Conservation (phyloP, 2,113 vertebrate species). For the Panthera leo region DNA sequence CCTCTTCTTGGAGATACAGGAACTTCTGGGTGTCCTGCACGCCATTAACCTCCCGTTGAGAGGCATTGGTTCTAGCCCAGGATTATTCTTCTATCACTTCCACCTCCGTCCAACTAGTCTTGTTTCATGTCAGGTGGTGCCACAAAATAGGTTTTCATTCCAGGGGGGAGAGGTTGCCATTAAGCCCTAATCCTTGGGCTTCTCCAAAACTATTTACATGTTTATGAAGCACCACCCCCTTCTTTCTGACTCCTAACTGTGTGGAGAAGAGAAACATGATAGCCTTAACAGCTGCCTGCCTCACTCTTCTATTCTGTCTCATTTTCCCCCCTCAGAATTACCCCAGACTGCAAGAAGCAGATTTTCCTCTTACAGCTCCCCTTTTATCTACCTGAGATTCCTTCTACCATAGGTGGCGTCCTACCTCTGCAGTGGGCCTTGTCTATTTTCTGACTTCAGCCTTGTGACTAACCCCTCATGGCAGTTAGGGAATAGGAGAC, state of each 20-base stretch:
- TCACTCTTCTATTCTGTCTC: neutral
- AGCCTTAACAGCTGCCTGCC: neutral
- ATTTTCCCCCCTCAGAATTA: neutral
- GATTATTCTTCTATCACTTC: neutral
- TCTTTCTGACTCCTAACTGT: neutral
- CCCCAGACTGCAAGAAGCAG: neutral
- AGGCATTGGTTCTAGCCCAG: neutral
- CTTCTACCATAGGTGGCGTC: neutral
- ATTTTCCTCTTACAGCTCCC: neutral
- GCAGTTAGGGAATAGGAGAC: neutral
- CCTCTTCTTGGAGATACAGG: neutral
- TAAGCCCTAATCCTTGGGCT: neutral
- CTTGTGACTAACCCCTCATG: neutral
- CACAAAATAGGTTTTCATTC: neutral
- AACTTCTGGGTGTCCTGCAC: neutral
- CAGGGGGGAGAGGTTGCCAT: neutral
- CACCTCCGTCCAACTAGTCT: neutral
- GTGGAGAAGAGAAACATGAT: neutral
- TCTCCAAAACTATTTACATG: neutral
- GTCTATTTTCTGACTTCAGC: neutral
- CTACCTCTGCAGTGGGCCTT: neutral
- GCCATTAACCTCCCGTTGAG: neutral
- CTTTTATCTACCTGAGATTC: neutral
- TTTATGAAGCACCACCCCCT: neutral
- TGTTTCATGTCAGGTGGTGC: neutral